Conservation (phyloP, 1,140 invertebrate genomes). For the Nixonia krombeini region DNA sequence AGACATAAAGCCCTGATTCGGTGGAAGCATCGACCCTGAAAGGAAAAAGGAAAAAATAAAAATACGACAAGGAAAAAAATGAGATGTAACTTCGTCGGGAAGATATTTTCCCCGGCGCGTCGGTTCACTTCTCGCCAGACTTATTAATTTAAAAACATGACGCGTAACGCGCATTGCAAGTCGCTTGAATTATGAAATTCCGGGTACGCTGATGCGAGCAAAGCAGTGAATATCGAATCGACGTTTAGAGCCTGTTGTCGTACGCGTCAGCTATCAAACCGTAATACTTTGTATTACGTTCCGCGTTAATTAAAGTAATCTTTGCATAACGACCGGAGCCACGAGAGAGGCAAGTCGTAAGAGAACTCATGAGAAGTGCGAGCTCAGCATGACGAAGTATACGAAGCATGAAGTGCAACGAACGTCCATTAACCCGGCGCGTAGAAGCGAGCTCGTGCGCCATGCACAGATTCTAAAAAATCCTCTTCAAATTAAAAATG, state of each 20-base stretch:
- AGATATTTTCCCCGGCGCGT: not conserved
- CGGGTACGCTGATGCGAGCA: constrained; percentile 5
- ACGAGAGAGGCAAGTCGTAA: constrained; percentile 29
- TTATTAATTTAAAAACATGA: not conserved
- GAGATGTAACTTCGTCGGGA: not conserved
- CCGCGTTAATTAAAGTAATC: constrained; percentile 52
- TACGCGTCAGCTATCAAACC: constrained; percentile 17
- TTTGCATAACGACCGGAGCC: constrained; percentile 46
- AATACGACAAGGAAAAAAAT: not conserved
- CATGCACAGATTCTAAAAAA: constrained; percentile 26
- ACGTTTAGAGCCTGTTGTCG: constrained; percentile 20
- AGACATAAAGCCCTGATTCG: constrained; percentile 15
- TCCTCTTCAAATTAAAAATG: constrained; percentile 20
- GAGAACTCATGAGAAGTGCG: constrained; percentile 39
- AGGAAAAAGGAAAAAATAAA: not conserved
- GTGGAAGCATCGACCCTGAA: constrained; percentile 1
- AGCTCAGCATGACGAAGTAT: constrained; percentile 25
- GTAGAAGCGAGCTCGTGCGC: constrained; percentile 21
- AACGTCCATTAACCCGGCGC: constrained; percentile 31
- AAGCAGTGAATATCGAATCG: constrained; percentile 23
- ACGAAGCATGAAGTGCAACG: constrained; percentile 42
- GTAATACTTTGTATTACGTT: constrained; percentile 36
- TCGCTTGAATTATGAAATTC: not conserved
- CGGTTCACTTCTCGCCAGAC: too few species aligned
- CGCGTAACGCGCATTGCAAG: not conserved